Conservation (phyloP, 2,113 vertebrate genomes). For the Strix uralensis region DNA sequence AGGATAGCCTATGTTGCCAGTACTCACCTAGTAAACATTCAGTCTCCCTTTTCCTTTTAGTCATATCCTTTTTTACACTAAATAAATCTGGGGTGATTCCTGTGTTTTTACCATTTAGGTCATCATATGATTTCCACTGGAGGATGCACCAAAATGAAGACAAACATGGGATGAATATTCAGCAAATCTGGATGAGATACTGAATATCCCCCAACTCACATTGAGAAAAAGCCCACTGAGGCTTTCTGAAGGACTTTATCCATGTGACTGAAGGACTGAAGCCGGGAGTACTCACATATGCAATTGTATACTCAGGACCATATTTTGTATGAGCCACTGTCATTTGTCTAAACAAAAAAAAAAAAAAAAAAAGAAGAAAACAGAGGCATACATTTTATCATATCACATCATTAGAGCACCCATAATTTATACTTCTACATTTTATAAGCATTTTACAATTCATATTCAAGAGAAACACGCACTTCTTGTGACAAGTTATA, state of each 20-base stretch:
- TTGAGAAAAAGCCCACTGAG: neutral
- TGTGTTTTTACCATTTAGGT: neutral
- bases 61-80: constrained; percentile 14
- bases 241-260: neutral
- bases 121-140: neutral
- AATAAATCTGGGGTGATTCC: constrained; percentile 12
- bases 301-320: neutral
- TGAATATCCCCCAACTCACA: neutral
- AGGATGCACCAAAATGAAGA: neutral
- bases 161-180: neutral
- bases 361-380: neutral
- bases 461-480: neutral
- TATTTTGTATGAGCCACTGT: neutral
- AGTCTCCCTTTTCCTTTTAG: neutral
- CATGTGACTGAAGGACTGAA: neutral
- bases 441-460: constrained; percentile 1
- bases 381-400: neutral
- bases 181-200: neutral
- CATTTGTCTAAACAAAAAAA: neutral
- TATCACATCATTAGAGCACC: neutral
- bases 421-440: neutral
- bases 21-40: constrained; percentile 17
- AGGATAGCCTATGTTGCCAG: neutral
- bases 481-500: neutral
- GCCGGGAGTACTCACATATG: neutral